Conservation (phyloP, 2,797 vertebrate species). For the Pogoniulus pusillus region DNA sequence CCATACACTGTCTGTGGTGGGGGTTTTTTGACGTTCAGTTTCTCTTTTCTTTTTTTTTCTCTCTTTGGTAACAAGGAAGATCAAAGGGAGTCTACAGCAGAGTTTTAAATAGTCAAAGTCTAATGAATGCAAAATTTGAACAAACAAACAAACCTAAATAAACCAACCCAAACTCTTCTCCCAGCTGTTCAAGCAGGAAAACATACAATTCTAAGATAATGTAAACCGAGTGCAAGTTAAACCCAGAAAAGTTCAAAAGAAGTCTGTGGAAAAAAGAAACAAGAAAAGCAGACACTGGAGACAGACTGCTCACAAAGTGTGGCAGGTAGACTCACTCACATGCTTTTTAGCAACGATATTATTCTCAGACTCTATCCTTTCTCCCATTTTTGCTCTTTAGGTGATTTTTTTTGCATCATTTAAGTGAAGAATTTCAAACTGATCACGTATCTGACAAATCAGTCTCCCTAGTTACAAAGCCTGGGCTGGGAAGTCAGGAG, state of each 20-base stretch:
- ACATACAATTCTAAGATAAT: not conserved
- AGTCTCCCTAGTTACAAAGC: not conserved
- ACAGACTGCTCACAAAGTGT: not conserved
- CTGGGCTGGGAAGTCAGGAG: not conserved
- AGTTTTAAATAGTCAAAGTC: not conserved
- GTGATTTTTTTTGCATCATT: not conserved
- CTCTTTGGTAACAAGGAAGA: not conserved
- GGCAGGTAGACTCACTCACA: not conserved
- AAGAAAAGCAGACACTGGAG: not conserved
- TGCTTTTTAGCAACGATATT: not conserved
- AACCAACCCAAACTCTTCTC: not conserved
- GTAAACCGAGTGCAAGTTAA: not conserved
- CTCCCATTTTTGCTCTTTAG: not conserved
- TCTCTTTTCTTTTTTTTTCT: not conserved
- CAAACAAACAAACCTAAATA: not conserved
- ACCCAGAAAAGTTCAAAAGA: not conserved
- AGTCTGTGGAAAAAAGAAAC: not conserved
- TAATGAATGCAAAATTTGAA: constrained; percentile 5
- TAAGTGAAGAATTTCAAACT: not conserved
- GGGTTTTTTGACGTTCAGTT: not conserved
- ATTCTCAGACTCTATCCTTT: not conserved
- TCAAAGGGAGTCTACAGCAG: not conserved
- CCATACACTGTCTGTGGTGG: not conserved
- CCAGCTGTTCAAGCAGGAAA: not conserved
- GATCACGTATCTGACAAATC: not conserved